Conservation (phyloP, 2,888 invertebrate genomes). For the Lasioglossum figueresi region DNA sequence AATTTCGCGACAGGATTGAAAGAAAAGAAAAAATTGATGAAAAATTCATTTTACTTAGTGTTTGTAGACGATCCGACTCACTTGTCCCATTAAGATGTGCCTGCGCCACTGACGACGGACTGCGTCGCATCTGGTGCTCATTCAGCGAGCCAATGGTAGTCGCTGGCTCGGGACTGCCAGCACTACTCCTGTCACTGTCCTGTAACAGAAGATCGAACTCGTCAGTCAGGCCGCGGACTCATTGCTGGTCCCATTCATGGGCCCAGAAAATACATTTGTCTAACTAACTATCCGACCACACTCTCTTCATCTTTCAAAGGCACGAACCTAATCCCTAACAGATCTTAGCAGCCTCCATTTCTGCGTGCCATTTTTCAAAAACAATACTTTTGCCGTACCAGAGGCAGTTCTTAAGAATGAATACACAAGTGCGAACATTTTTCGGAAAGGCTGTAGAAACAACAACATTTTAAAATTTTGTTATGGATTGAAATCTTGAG, state of each 20-base stretch:
- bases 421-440: not conserved
- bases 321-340: not conserved
- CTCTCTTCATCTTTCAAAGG: not conserved
- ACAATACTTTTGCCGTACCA: not conserved
- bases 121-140: slow-evolving; percentile 81
- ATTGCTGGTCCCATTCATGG: not conserved
- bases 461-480: not conserved
- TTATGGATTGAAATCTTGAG: too few relatives aligned
- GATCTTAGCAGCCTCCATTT: not conserved
- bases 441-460: not conserved
- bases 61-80: slow-evolving; percentile 81
- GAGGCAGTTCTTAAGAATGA: not conserved
- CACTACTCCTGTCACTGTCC: slow-evolving; percentile 83
- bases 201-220: slow-evolving; percentile 66
- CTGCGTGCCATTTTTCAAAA: not conserved
- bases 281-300: not conserved
- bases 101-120: slow-evolving; percentile 84
- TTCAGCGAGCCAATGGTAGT: slow-evolving; percentile 77
- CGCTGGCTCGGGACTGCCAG: slow-evolving; percentile 82
- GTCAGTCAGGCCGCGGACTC: not conserved
- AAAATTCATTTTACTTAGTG: slow-evolving; percentile 2
- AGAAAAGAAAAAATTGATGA: not conserved
- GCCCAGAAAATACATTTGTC: slow-evolving; percentile 2
- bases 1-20: not conserved
- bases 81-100: slow-evolving; percentile 88